Evolutionary conservation across 2,888 invertebrate genomes (phyloP).

Genomic region (Glyphotaelius pellucidus): DNA sequence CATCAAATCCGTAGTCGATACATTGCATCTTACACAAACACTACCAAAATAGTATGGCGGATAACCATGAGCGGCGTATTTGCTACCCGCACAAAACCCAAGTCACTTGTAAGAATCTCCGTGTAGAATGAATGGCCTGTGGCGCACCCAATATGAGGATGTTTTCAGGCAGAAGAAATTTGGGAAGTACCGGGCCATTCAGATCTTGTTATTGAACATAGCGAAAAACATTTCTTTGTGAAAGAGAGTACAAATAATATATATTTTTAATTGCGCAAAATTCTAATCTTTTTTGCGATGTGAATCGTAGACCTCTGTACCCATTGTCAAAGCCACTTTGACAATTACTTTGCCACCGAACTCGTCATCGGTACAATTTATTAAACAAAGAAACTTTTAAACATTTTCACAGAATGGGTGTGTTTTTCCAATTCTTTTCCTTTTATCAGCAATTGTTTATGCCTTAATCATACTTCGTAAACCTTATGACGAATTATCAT

Average conservation of each 20-base stretch:
- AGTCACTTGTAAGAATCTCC: too few species aligned
- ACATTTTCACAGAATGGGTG: neutral
- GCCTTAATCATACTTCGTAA: neutral
- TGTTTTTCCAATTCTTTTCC: neutral
- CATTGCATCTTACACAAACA: too few species aligned
- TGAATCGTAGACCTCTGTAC: too few species aligned
- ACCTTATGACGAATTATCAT: neutral
- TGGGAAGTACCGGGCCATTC: neutral
- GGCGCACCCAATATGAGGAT: neutral
- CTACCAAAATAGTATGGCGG: too few species aligned
- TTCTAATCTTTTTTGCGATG: too few species aligned
- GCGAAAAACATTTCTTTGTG: neutral
- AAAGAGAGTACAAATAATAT: neutral
- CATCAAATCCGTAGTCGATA: too few species aligned
- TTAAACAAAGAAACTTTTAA: neutral
- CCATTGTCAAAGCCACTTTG: neutral
- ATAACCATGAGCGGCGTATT: too few species aligned
- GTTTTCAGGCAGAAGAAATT: neutral
- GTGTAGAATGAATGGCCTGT: neutral
- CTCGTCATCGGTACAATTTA: neutral
- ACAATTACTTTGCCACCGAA: neutral
- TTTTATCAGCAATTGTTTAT: neutral
- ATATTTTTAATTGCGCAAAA: neutral
- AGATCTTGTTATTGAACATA: neutral
- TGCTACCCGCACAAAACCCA: too few species aligned